Percentiles rank a stretch among this genome's conserved stretches.
phyloP scores from a whole-genome alignment of 2,888 invertebrate genomes.

The Dasypolia templi region DNA sequence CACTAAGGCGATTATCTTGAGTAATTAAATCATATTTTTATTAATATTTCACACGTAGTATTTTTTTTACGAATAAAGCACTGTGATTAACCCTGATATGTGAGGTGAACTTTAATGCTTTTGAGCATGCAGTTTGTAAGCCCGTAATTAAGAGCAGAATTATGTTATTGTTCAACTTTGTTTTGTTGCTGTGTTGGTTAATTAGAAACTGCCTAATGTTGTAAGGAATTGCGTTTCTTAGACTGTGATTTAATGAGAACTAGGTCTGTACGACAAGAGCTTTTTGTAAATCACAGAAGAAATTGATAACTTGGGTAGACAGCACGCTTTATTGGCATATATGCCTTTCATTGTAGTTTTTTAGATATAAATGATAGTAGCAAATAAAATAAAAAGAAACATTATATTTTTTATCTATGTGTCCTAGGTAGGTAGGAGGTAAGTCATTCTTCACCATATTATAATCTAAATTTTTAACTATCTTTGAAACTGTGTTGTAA shows the following conservation, averaged over 20 bases:
- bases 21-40: conserved; percentile 79
- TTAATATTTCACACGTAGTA: conserved; percentile 72
- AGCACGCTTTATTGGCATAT: too few relatives aligned
- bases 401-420: neutral
- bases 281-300: neutral
- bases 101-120: conserved; percentile 58
- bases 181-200: conserved; percentile 43
- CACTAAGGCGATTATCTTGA: conserved; percentile 78
- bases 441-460: neutral
- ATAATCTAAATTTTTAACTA: neutral
- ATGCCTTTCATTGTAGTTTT: neutral
- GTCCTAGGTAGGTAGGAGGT: neutral
- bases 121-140: conserved; percentile 61
- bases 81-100: conserved; percentile 59
- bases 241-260: neutral
- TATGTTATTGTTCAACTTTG: conserved; percentile 60
- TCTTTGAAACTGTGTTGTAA: neutral
- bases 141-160: conserved; percentile 50
- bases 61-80: conserved; percentile 53
- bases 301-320: neutral
- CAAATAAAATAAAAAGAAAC: neutral
- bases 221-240: conserved; percentile 12
- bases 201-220: conserved; percentile 47
- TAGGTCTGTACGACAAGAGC: neutral
- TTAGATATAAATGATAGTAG: too few relatives aligned